phyloP scores from a whole-genome alignment of 2,797 vertebrate genomes.

The Zenarchopterus dispar region DNA sequence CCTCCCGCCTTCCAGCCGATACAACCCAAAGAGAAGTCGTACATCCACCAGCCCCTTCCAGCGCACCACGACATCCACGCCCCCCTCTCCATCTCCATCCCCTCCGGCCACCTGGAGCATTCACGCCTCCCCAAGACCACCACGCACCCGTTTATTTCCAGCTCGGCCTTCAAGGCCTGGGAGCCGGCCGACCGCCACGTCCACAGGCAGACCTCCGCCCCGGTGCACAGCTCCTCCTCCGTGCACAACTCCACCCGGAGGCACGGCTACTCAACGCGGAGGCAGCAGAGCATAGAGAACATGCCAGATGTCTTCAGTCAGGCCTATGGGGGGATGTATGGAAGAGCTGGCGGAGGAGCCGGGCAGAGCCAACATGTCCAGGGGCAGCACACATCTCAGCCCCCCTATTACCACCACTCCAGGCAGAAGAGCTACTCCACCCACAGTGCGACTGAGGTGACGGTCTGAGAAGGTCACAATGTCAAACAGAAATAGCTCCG shows the following conservation, averaged over 20 bases:
- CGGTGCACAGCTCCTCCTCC: slow-evolving; percentile 67
- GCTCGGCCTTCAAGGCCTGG: slow-evolving; percentile 80
- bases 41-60: slow-evolving; percentile 78
- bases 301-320: slow-evolving; percentile 82
- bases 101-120: slow-evolving; percentile 78
- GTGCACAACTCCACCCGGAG: slow-evolving; percentile 73
- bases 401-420: slow-evolving; percentile 65
- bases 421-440: slow-evolving; percentile 88
- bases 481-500: slow-evolving; percentile 18
- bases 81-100: slow-evolving; percentile 83
- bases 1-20: slow-evolving; percentile 78
- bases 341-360: slow-evolving; percentile 40
- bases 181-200: slow-evolving; percentile 71
- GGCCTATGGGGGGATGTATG: slow-evolving; percentile 62
- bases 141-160: slow-evolving; percentile 72
- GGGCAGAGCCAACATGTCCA: slow-evolving; percentile 47
- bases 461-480: slow-evolving; percentile 79
- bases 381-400: slow-evolving; percentile 68
- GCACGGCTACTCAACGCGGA: slow-evolving; percentile 76
- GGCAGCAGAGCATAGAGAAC: slow-evolving; percentile 87
- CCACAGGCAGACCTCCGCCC: slow-evolving; percentile 78
- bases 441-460: slow-evolving; percentile 95
- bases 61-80: slow-evolving; percentile 70
- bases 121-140: slow-evolving; percentile 80
- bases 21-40: slow-evolving; percentile 79